phyloP scores from a whole-genome alignment of 2,113 vertebrate genomes.

The Neotoma lepida region DNA sequence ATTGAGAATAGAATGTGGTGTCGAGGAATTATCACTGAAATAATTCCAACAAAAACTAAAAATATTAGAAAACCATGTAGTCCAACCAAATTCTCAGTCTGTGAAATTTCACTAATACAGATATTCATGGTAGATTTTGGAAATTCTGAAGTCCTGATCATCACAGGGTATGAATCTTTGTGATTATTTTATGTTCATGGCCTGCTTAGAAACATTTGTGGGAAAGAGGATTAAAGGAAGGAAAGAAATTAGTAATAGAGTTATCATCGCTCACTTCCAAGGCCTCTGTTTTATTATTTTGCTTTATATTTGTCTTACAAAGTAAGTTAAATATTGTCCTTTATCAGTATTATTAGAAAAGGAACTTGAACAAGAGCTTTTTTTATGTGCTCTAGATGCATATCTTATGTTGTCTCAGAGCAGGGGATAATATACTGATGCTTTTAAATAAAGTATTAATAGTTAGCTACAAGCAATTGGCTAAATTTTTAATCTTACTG shows the following conservation, averaged over 20 bases:
- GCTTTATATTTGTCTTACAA: not conserved
- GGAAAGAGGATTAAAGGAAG: not conserved
- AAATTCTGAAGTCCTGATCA: constrained; percentile 83
- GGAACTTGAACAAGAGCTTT: constrained; percentile 38
- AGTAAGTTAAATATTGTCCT: constrained; percentile 32
- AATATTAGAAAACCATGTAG: constrained; percentile 71
- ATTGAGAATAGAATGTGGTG: constrained; percentile 87
- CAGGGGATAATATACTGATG: not conserved
- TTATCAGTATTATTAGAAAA: constrained; percentile 40
- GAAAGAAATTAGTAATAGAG: constrained; percentile 32
- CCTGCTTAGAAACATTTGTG: constrained; percentile 31
- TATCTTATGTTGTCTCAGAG: not conserved
- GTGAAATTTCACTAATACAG: constrained; percentile 84
- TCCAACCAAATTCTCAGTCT: constrained; percentile 82
- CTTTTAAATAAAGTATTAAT: constrained; percentile 44
- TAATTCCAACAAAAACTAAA: constrained; percentile 84
- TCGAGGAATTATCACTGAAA: constrained; percentile 87
- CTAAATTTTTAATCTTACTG: constrained; percentile 41
- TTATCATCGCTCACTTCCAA: constrained; percentile 22
- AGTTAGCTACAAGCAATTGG: constrained; percentile 4
- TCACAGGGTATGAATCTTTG: constrained; percentile 85
- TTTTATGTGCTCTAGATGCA: not conserved
- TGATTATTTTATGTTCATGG: constrained; percentile 34
- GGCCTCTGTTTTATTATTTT: constrained; percentile 30
- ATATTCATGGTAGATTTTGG: constrained; percentile 91